Conservation (phyloP, 2,888 invertebrate species). For the Xanthia icteritia region DNA sequence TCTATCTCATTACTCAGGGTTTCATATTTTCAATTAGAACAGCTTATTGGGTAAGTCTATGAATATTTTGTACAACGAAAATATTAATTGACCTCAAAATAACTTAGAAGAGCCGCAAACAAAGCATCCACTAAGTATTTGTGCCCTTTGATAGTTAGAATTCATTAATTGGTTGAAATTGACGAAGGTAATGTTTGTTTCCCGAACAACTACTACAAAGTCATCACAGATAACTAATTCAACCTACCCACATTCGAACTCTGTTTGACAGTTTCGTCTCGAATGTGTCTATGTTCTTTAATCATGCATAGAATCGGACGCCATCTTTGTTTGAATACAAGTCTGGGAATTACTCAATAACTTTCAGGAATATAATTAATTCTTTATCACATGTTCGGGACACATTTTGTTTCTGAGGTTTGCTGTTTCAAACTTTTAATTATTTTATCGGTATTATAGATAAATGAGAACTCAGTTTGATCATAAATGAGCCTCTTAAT, state of each 20-base stretch:
- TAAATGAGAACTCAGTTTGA: not conserved
- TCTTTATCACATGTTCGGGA: not conserved
- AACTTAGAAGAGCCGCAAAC: not conserved
- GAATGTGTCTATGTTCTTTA: not conserved
- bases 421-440: slow-evolving; percentile 15
- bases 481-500: no score
- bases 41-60: not conserved
- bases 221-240: not conserved
- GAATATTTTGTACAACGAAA: not conserved
- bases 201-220: slow-evolving; percentile 10
- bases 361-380: slow-evolving; percentile 1
- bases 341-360: slow-evolving; percentile 1
- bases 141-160: not conserved
- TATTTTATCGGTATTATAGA: not conserved
- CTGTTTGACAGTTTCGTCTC: slow-evolving; percentile 16
- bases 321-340: not conserved
- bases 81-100: not conserved
- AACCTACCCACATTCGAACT: slow-evolving; percentile 19
- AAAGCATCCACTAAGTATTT: not conserved
- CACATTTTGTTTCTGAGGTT: not conserved
- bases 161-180: slow-evolving; percentile 12
- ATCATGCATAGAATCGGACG: slow-evolving; percentile 2
- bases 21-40: not conserved
- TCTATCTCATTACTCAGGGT: not conserved
- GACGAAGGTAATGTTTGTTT: slow-evolving; percentile 7